phyloP scores from a whole-genome alignment of 2,888 invertebrate species.

The Cataglyphis albicans region DNA sequence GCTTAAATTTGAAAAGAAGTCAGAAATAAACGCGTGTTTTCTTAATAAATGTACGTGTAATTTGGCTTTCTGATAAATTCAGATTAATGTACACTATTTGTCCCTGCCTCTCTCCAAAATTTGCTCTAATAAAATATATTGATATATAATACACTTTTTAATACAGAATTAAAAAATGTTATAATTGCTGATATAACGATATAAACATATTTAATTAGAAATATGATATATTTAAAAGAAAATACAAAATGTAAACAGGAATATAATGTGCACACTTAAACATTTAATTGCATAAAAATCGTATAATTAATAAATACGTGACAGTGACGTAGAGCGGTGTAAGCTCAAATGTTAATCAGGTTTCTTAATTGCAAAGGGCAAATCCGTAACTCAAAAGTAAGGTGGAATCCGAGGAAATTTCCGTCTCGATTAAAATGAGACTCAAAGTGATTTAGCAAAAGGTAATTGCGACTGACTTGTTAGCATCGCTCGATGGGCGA shows the following conservation, averaged over 20 bases:
- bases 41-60: constrained; percentile 29
- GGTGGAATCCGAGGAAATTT: neutral
- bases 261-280: neutral
- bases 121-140: neutral
- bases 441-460: constrained; percentile 41
- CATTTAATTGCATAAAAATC: constrained; percentile 3
- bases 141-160: neutral
- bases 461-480: constrained; percentile 47
- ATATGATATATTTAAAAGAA: neutral
- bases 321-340: neutral
- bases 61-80: constrained; percentile 29
- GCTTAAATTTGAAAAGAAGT: constrained; percentile 2
- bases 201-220: neutral
- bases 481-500: constrained; percentile 26
- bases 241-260: neutral
- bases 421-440: constrained; percentile 43
- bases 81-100: constrained; percentile 10
- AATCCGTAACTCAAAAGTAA: constrained; percentile 4
- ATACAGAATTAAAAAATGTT: neutral
- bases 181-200: neutral
- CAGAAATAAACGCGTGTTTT: constrained; percentile 20
- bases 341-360: constrained; percentile 22
- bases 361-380: constrained; percentile 32
- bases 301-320: neutral
- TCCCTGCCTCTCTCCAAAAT: neutral